Base-by-base conservation (phyloP, 2,888 invertebrate genomes). In the Noctua janthe region DNA sequence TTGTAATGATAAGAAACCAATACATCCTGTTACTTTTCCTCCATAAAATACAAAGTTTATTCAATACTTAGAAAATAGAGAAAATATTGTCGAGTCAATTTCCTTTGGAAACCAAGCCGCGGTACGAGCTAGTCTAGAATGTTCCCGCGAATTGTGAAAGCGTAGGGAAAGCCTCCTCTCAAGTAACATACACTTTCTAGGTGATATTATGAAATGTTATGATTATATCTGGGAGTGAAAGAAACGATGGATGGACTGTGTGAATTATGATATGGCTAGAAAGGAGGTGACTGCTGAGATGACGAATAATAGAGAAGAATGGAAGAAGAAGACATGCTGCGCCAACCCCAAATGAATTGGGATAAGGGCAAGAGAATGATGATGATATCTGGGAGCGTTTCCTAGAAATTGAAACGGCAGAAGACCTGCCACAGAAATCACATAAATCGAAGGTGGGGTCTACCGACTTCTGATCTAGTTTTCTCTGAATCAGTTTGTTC, bases 41-140 rank as follows among this genome's bases (percentile, higher is more conserved):
- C 56, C 71, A 69, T 85, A 76, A 79, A 73, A 87, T 67, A 84
- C 80, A 87, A 88, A 75, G 75, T 85, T 84, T 49, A 85, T 69
- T 71, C 2, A 77, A 70, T 85, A 78, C 82, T 54, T 51, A 77
- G 85, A 85, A 87, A 64, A 75, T 35, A 39, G 85, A 75, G 85
- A 85, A 85, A 85, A 88, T 56, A 7, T 13, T 20, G 35, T 5
- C 51, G 35, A 62, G 43, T 51, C 23, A 71, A 77, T 85, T 88
- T 81, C 88, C 85, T 81, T 85, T 76, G 85, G 70, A 51, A 81
- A 75, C 77, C 51, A 51, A 77, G 71, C 71, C 77, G 54, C 67
- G 64, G 71, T 78, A 76, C 75, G 71, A 87, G 81, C 72, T 69
- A 75, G 86, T 76, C 47, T 78, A 85, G 86, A 87, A 86, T 82